Evolutionary conservation across 2,113 vertebrate genomes (phyloP).

Genomic region (Peromyscus polionotus): DNA sequence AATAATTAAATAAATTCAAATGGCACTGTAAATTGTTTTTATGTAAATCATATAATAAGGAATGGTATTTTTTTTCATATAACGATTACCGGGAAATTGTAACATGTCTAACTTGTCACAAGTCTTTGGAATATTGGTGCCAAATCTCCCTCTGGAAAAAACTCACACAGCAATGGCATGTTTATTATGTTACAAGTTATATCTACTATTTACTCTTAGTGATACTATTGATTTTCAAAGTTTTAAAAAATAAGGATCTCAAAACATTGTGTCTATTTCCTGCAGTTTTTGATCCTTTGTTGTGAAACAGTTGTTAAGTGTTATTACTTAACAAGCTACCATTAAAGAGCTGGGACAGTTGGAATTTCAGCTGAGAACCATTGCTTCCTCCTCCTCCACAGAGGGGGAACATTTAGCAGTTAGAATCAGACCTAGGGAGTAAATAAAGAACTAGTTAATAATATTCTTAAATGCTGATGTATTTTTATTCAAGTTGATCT

Average conservation of each 20-base stretch:
- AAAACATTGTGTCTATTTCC: constrained; percentile 45
- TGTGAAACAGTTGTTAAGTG: neutral
- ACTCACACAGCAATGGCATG: constrained; percentile 12
- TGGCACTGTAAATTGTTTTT: constrained; percentile 69
- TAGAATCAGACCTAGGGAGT: neutral
- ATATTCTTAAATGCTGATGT: neutral
- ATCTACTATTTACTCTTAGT: constrained; percentile 38
- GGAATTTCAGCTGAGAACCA: neutral
- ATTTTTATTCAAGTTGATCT: neutral
- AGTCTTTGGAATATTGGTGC: constrained; percentile 55
- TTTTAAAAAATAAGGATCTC: neutral
- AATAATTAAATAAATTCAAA: constrained; percentile 79
- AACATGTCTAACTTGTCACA: constrained; percentile 54
- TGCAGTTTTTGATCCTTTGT: constrained; percentile 44
- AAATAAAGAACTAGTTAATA: neutral
- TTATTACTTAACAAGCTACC: constrained; percentile 14
- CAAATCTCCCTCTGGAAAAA: constrained; percentile 36
- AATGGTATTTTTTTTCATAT: constrained; percentile 60
- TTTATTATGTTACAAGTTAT: constrained; percentile 28
- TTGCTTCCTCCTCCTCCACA: neutral
- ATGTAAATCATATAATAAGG: constrained; percentile 69
- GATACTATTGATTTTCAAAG: constrained; percentile 30
- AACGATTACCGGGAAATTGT: constrained; percentile 68
- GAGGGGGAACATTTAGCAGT: neutral
- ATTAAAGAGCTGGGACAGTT: neutral